Percentiles rank a stretch among this genome's conserved stretches.
These are phyloP conservation scores for Chamaea fasciata DNA, from an alignment of 2,113 vertebrate genomes.

Conservation along the genomic window DNA sequence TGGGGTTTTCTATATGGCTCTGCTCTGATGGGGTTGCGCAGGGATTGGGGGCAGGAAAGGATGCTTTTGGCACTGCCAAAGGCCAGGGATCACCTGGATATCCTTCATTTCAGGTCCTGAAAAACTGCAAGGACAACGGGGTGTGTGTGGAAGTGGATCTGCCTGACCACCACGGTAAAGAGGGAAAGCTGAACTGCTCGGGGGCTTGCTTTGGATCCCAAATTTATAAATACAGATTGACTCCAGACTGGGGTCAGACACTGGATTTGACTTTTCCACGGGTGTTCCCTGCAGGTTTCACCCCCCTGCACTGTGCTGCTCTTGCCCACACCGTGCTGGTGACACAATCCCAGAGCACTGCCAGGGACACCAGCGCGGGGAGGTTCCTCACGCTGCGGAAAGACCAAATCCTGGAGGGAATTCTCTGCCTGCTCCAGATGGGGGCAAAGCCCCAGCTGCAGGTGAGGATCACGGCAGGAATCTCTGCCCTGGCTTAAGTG, in stretches of 20 bases:
- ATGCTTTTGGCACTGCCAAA: background rate
- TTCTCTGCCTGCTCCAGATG: constrained; percentile 82
- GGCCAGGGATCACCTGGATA: background rate
- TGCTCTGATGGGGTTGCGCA: background rate
- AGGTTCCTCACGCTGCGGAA: constrained; percentile 63
- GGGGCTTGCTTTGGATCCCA: fast-evolving
- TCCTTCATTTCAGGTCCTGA: constrained; percentile 72
- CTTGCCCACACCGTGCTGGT: constrained; percentile 70
- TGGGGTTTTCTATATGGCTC: fast-evolving
- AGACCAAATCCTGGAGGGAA: constrained; percentile 77
- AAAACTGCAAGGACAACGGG: constrained; percentile 58
- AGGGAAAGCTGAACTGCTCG: fast-evolving
- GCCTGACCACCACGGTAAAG: constrained; percentile 73
- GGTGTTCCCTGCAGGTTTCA: no score
- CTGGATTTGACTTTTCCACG: no score
- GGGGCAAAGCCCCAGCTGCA: constrained; percentile 60
- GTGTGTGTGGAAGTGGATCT: constrained; percentile 73
- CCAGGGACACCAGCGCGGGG: background rate
- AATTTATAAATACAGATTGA: no score
- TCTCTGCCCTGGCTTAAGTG: fast-evolving
- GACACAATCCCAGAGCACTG: background rate
- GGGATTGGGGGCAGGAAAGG: no score
- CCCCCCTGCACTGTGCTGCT: constrained; percentile 8
- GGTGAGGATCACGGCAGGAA: constrained; percentile 12
- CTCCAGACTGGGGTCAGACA: no score